Conservation (phyloP, 2,113 vertebrate species). For the Carassius auratus region DNA sequence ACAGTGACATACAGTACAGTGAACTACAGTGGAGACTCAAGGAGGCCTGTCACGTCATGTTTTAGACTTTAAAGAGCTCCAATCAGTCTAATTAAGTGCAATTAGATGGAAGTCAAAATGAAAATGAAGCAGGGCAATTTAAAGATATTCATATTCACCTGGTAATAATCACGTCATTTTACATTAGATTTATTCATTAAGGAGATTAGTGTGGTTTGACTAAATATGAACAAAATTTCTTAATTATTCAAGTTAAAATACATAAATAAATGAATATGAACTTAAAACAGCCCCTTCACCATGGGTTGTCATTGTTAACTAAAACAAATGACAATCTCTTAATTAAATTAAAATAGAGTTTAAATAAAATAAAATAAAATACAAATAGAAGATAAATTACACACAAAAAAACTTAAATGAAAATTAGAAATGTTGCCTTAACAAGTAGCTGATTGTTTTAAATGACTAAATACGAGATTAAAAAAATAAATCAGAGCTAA, state of each 20-base stretch:
- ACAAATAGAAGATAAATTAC: neutral
- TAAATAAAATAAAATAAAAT: neutral
- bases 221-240: neutral
- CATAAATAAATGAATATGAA: neutral
- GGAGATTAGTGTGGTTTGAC: neutral
- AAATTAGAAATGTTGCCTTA: too few species aligned
- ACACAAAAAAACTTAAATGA: too few species aligned
- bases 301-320: neutral
- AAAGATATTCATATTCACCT: neutral
- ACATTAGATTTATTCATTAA: too few species aligned
- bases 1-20: neutral
- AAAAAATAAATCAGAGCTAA: too few species aligned
- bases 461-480: too few species aligned
- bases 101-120: neutral
- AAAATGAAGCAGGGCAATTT: neutral
- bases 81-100: neutral
- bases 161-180: neutral
- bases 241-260: neutral
- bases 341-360: neutral
- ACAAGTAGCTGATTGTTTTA: too few species aligned
- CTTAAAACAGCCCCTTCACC: too few species aligned
- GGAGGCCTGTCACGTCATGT: neutral
- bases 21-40: neutral
- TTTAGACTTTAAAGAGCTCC: neutral
- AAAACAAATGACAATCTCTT: neutral